Evolutionary conservation across 2,888 invertebrate genomes (phyloP).

Genomic region (Camptogramma bilineatum): DNA sequence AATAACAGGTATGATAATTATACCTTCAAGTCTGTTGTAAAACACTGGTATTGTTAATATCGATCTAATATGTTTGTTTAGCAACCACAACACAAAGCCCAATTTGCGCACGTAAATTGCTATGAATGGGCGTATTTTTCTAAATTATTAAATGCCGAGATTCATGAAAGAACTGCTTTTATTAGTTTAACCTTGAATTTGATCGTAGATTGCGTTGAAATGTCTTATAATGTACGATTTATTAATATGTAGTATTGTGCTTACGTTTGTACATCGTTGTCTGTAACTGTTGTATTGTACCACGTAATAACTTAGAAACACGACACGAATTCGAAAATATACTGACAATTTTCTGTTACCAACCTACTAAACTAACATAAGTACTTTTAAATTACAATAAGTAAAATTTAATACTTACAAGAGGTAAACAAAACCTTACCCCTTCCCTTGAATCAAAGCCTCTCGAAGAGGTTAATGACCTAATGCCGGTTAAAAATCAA

Average conservation of each 20-base stretch:
- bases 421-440: neutral
- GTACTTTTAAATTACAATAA: too few relatives aligned
- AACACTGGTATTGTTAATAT: conserved; percentile 3
- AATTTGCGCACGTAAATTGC: conserved; percentile 6
- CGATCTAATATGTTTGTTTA: conserved; percentile 31
- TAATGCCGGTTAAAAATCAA: neutral
- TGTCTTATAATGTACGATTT: neutral
- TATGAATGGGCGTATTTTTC: conserved; percentile 4
- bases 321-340: neutral
- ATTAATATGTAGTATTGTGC: neutral
- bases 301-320: neutral
- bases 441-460: neutral
- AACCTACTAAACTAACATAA: neutral
- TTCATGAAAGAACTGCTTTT: neutral
- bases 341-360: too few relatives aligned
- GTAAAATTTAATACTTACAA: too few relatives aligned
- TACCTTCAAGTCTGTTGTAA: neutral
- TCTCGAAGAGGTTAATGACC: neutral
- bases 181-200: neutral
- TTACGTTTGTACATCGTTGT: neutral
- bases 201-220: neutral
- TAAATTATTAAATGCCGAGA: conserved; percentile 1
- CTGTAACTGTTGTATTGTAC: neutral
- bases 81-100: conserved; percentile 7
- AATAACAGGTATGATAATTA: conserved; percentile 22